These are phyloP conservation scores for Arrhopalites spinosus DNA, from an alignment of 2,888 invertebrate species.

Conservation along the genomic window DNA sequence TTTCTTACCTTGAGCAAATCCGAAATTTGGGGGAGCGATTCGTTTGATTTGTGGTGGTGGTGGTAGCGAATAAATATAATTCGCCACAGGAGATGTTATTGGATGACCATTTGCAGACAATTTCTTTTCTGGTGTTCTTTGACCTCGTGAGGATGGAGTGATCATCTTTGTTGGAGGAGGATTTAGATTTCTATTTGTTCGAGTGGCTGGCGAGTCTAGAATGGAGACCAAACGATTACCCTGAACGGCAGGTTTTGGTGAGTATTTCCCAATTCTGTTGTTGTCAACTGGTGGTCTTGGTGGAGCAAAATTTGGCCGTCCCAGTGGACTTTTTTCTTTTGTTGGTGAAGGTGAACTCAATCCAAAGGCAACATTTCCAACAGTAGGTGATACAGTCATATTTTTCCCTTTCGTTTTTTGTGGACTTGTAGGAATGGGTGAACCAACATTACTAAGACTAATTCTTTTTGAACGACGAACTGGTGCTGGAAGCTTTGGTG, in stretches of 20 bases:
- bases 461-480: not conserved
- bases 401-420: not conserved
- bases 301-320: not conserved
- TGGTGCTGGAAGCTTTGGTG: conserved; percentile 27
- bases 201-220: conserved; percentile 30
- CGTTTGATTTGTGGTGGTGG: conserved; percentile 31
- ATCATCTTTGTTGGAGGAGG: not conserved
- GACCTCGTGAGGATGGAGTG: not conserved
- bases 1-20: too few relatives aligned
- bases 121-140: conserved; percentile 10
- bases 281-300: not conserved
- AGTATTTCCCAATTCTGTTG: not conserved
- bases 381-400: too few relatives aligned
- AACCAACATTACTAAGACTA: not conserved
- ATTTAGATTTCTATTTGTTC: too few relatives aligned
- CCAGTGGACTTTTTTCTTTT: conserved; percentile 9
- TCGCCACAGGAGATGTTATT: conserved; percentile 43
- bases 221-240: conserved; percentile 9
- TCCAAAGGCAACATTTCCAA: too few relatives aligned
- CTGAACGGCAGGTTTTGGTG: not conserved
- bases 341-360: conserved; percentile 22
- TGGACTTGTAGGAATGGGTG: not conserved
- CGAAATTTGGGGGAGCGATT: conserved; percentile 1
- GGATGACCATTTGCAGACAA: conserved; percentile 28
- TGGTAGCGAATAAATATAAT: conserved; percentile 47